Evolutionary conservation across 1,140 invertebrate genomes (phyloP), one percentile per base, ranked within the genome.

Genomic region (Drosophila malerkotliana): DNA sequence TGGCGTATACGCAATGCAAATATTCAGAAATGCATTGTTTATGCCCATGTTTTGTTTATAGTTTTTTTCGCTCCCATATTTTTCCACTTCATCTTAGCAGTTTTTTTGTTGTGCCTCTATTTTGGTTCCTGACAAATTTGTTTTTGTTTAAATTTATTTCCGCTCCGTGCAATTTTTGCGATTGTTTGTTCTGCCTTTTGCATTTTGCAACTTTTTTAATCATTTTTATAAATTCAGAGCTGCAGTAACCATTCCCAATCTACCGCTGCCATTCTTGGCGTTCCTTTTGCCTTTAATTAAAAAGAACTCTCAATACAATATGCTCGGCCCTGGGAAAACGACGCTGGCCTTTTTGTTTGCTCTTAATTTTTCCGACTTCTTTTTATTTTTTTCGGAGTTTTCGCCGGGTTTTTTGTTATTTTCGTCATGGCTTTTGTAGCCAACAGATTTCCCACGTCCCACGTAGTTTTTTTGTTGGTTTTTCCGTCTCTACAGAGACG

Each of bases 251-350:
- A 73, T 80, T 83, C 66, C 47, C 59, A 72, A 76, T 76, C 73
- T 59, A 41, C 18, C 15, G 52, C 62, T 49, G 67, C 64, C 52
- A 72, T 76, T 54, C 72, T 76, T 37, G 54, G 30, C 85, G 45
- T 69, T 82, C 58, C 74, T 59, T 78, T 82, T 78, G 51, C 78
- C 68, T 85, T 87, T 87, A 87, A 87, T 87, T 87, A 87, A 87
- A 87, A 87, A 75, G 66, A 88, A 87, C 82, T 88, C 79, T 88
- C 82, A 88, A 84, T 84, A 85, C 80, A 84, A 87, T 88, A 88
- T 88, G 82, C 78, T 73, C 62, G 71, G 52, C 66, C 67, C 60
- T 39, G 63, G 59, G 26, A 66, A 32, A 61, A 62, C 79, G 61
- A 59, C 69, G 60, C 56, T 83, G 60, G 59, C 57, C 69, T 76